Base-by-base conservation (phyloP, 2,888 invertebrate genomes). In the Bedellia somnulentella region DNA sequence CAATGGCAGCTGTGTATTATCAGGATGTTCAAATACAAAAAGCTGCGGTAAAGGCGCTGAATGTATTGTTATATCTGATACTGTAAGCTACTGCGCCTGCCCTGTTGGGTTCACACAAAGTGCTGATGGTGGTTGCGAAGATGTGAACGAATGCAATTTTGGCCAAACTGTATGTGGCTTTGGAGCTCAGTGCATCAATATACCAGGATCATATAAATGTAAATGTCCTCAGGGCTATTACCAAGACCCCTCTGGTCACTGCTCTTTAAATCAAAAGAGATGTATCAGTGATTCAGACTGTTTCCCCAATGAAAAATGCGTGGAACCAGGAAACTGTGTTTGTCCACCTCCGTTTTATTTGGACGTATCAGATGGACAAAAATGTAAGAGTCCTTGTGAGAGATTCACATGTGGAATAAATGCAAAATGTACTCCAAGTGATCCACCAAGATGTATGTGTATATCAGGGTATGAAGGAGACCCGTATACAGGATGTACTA, bases 371-470 rank as follows among this genome's bases (percentile, higher is more conserved):
- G 90, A 93, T 49, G 85, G 84, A 18, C 89, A 90, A 53, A 86
- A 87, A 53, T 94, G 94, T 55, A 93, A 93, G 67, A 93, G 89
- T 73, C 93, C 93, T 5, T 94, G 93, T 55, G 92, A 94, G 58
- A 80, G 93, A 36, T 92, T 88, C 55, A 85, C 87, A 5, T 94
- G 94, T 46, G 93, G 94, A 17, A 86, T 93, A 28, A 93, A 93
- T 52, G 87, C 93, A 3, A 89, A 89, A 62, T 94, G 93, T 54
- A 89, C 89, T 1, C 89, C 92, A 1, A 87, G 86, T 35, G 90
- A 93, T 63, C 93, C 93, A 5, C 93, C 93, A 1, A 85, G 83
- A 46, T 94, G 94, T 53, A 85, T 89, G 82, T 94, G 94, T 56
- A 84, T 87, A 60, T 79, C 85, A 12, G 93, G 94, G 9, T 93